Evolutionary conservation across 2,888 invertebrate species (phyloP).

Genomic region (Ptychoptera contaminata): DNA sequence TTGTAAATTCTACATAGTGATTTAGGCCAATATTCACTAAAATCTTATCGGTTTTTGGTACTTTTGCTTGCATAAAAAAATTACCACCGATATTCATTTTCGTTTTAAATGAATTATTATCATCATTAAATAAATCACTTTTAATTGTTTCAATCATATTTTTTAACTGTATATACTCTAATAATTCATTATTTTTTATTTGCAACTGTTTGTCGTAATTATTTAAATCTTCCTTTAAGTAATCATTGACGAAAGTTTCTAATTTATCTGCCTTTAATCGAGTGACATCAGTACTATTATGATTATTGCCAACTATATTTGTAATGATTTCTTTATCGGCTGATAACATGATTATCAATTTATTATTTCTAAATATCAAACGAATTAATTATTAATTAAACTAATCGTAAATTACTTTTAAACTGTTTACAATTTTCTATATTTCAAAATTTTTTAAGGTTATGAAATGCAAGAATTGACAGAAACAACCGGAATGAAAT

Average conservation of each 20-base stretch:
- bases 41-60: slow-evolving; percentile 47
- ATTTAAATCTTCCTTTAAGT: slow-evolving; percentile 53
- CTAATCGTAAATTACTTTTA: too few relatives aligned
- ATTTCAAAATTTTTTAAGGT: too few relatives aligned
- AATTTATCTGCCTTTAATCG: slow-evolving; percentile 13
- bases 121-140: slow-evolving; percentile 34
- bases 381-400: too few relatives aligned
- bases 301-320: too few relatives aligned
- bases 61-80: slow-evolving; percentile 63
- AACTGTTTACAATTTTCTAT: too few relatives aligned
- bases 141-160: slow-evolving; percentile 49
- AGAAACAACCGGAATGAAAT: too few relatives aligned
- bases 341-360: too few relatives aligned
- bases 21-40: slow-evolving; percentile 61
- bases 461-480: too few relatives aligned
- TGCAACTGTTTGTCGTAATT: slow-evolving; percentile 42
- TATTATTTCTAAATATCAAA: too few relatives aligned
- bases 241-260: slow-evolving; percentile 64
- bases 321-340: too few relatives aligned
- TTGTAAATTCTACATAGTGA: slow-evolving; percentile 54
- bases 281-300: not conserved
- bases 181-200: slow-evolving; percentile 45
- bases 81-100: slow-evolving; percentile 71
- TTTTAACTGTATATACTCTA: slow-evolving; percentile 58
- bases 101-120: slow-evolving; percentile 34